Evolutionary conservation across 2,888 invertebrate genomes (phyloP), one percentile per base, ranked within the genome.

Genomic region (Drosophila mimica): DNA sequence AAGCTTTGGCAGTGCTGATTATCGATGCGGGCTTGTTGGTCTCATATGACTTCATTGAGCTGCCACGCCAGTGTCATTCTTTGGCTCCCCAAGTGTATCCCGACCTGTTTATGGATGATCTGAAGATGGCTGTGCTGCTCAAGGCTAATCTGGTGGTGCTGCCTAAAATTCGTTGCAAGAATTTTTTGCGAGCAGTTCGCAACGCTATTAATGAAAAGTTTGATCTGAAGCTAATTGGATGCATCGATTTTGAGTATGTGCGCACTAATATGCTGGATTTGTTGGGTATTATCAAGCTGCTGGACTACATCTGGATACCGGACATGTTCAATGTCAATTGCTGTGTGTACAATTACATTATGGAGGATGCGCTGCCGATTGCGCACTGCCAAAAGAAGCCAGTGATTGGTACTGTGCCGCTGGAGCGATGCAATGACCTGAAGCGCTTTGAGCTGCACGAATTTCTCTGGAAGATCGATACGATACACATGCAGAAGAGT

Each of bases 401-500:
- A 0, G 77, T 93, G 1, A 88, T 93, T 54, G 93, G 91, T 30
- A 89, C 90, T 4, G 89, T 93, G 9, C 93, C 93, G 0, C 63
- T 93, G 36, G 89, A 91, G 65, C 86, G 84, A 7, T 92, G 92
- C 66, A 91, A 89, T 40, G 93, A 93, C 58, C 92, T 92, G n/a
- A 91, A 89, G 52, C 83, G 84, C 0, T 88, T 91, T n/a, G 91
- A 93, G 74, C 79, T 91, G 73, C 88, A 92, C 40, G 83, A 89
- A 38, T 85, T 89, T 43, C 83, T 93, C 0, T 91, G 85, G 77
- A 84, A 91, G 65, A 82, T 93, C 15, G 92, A 93, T 62, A 77
- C 92, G 8, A 88, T 93, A 15, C 87, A 92, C n/a, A 93, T 93
- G 40, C 91, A 92, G 61, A 93, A 92, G 70, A 93, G 93, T 78